Conservation (phyloP, 2,888 invertebrate genomes). For the Charanyca ferruginea region DNA sequence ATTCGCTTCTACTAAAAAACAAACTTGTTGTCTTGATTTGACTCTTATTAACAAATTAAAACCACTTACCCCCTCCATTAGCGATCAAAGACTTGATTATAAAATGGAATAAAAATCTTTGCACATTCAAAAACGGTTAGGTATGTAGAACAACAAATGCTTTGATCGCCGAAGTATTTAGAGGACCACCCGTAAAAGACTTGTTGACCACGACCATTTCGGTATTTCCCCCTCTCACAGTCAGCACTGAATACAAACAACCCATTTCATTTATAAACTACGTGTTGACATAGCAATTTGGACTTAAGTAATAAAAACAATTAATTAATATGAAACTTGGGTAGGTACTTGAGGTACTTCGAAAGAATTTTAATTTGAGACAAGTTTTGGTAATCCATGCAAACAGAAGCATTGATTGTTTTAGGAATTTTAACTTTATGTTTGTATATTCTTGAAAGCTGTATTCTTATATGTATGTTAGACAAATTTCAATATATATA, state of each 20-base stretch:
- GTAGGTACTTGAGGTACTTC: constrained; percentile 32
- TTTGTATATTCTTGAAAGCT: constrained; percentile 1
- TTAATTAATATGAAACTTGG: constrained; percentile 51
- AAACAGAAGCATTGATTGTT: constrained; percentile 21
- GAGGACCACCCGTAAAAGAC: constrained; percentile 49
- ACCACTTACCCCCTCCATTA: neutral
- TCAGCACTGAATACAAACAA: constrained; percentile 52
- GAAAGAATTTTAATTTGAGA: constrained; percentile 38
- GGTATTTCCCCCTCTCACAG: constrained; percentile 38
- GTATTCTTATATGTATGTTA: no score
- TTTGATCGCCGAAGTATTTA: constrained; percentile 29
- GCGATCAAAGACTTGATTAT: constrained; percentile 4
- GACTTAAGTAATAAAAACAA: constrained; percentile 52
- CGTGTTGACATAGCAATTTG: constrained; percentile 48
- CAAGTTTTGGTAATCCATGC: constrained; percentile 19
- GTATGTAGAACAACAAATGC: constrained; percentile 38
- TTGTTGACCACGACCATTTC: constrained; percentile 20
- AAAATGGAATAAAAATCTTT: constrained; percentile 23
- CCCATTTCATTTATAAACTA: constrained; percentile 49
- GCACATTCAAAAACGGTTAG: constrained; percentile 18
- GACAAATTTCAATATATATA: no score
- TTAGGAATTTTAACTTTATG: constrained; percentile 17
- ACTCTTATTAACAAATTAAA: constrained; percentile 11
- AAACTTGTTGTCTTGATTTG: constrained; percentile 17
- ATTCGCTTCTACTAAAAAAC: constrained; percentile 4